Conservation (phyloP, 2,888 invertebrate genomes). For the Drosophila paracracens region DNA sequence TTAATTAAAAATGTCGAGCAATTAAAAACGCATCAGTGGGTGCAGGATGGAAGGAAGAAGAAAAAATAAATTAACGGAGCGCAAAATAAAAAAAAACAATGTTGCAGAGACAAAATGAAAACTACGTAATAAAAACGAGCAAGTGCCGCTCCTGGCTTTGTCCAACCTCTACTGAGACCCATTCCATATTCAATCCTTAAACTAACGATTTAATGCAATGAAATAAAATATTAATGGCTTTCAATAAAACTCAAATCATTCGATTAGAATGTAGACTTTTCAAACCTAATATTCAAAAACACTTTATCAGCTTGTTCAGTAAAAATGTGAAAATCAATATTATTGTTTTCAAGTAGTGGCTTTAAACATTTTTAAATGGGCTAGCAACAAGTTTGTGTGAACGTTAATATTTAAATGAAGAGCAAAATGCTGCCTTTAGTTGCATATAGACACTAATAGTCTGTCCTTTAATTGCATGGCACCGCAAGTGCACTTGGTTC, state of each 20-base stretch:
- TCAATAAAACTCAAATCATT: not conserved
- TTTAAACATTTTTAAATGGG: not conserved
- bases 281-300: not conserved
- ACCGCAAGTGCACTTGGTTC: slow-evolving; percentile 26
- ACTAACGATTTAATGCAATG: slow-evolving; percentile 5
- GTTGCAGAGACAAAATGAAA: slow-evolving; percentile 8
- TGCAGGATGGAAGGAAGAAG: slow-evolving; percentile 15
- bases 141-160: slow-evolving; percentile 2
- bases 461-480: not conserved
- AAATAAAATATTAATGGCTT: slow-evolving; percentile 6
- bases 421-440: slow-evolving; percentile 13
- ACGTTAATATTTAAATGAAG: slow-evolving; percentile 48
- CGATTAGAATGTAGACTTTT: not conserved
- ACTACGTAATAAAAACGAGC: slow-evolving; percentile 15
- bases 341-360: not conserved
- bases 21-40: slow-evolving; percentile 67
- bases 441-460: slow-evolving; percentile 27
- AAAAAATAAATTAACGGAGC: not conserved
- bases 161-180: not conserved
- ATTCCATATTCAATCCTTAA: not conserved
- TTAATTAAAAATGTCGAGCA: slow-evolving; percentile 67
- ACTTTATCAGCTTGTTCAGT: not conserved
- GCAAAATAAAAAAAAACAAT: not conserved
- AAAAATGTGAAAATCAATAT: not conserved
- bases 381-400: not conserved